Evolutionary conservation across 2,113 vertebrate genomes (phyloP), one percentile per base, ranked within the genome.

Genomic region (Neomonachus schauinslandi): DNA sequence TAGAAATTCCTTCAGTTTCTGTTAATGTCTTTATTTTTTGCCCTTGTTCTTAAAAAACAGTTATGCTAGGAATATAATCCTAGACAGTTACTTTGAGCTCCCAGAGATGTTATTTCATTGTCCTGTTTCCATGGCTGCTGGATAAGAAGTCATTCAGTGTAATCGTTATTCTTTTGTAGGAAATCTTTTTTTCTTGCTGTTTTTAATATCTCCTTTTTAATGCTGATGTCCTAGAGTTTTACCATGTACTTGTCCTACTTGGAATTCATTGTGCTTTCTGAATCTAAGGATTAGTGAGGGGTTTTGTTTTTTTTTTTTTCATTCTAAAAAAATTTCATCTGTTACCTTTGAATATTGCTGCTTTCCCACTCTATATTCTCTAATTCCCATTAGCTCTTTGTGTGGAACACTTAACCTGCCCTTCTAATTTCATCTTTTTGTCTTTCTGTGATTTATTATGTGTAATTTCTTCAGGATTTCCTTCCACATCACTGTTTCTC

Each of bases 1-100:
- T 71, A 57, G 85, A 61, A 89, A 89, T 80, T 61, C 13, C 51
- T 94, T 69, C 33, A 81, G n/a, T 95, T 95, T 74, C 26, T 76
- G 12, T 89, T 83, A 72, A 14, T 76, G 42, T 84, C 46, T 85
- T 63, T 76, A 63, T 76, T 65, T 93, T 76, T 76, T 85, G 21
- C 33, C n/a, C 3, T 93, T 93, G 16, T 74, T 65, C 69, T 93
- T 74, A 39, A 65, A 89, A 83, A 69, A 83, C 11, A 89, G 12
- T 82, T 57, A 24, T 36, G 31, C 39, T 36, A 46, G 51, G 36
- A 33, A 57, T 82, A 46, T 46, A 46, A 46, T 61, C 57, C 80
- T 84, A 84, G 19, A 77, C 13, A n/a, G 46, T 57, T 87, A 49
- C 46, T 89, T 55, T 83, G n/a, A 91, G 49, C 51, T 86, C 18